Evolutionary conservation across 2,888 invertebrate species (phyloP).

Genomic region (Stenchaetothrips biformis): DNA sequence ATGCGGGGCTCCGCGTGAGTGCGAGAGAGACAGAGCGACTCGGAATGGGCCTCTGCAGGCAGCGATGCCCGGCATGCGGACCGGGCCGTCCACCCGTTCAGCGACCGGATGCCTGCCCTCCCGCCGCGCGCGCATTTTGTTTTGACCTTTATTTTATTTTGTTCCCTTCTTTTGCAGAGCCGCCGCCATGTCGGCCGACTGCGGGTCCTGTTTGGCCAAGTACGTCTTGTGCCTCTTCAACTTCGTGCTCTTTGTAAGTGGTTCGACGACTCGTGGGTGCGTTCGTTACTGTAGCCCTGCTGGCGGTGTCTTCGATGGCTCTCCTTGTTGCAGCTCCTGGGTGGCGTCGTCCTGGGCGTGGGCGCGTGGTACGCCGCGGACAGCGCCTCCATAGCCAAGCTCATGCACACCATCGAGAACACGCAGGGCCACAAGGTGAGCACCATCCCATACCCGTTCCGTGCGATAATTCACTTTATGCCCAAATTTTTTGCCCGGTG

Average conservation of each 20-base stretch:
- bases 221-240: constrained; percentile 68
- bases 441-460: too few relatives aligned
- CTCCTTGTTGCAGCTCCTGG: constrained; percentile 18
- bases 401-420: constrained; percentile 55
- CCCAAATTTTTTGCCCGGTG: too few relatives aligned
- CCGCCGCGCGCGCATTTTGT: neutral
- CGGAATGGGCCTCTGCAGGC: too few relatives aligned
- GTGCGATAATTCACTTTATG: too few relatives aligned
- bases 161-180: neutral
- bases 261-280: neutral
- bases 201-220: constrained; percentile 61
- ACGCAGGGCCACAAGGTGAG: constrained; percentile 50
- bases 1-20: too few relatives aligned
- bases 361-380: constrained; percentile 65
- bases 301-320: neutral
- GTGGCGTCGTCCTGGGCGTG: constrained; percentile 53
- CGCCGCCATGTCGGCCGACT: constrained; percentile 50
- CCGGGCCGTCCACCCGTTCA: too few relatives aligned
- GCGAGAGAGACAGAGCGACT: too few relatives aligned
- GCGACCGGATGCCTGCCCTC: too few relatives aligned
- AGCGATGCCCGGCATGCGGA: too few relatives aligned
- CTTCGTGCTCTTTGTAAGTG: constrained; percentile 68
- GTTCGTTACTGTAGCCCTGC: neutral
- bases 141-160: neutral
- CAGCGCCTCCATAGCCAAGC: constrained; percentile 59